Evolutionary conservation across 2,113 vertebrate species (phyloP).

Genomic region (Dolichallabes microphthalmus): DNA sequence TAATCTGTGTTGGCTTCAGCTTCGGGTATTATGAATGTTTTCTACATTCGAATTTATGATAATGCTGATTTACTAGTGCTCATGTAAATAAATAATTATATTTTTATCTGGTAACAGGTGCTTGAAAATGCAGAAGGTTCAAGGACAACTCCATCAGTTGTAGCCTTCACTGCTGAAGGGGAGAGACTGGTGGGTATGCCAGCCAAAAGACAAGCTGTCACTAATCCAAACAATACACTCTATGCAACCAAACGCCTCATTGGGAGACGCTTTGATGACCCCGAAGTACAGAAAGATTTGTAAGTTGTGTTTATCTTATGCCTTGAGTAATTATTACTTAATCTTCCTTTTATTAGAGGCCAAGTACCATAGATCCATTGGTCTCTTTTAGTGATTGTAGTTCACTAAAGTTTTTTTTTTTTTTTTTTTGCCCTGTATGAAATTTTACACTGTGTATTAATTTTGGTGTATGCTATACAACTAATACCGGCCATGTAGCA

Average conservation of each 20-base stretch:
- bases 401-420: background rate
- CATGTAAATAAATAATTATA: background rate
- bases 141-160: constrained; percentile 92
- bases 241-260: constrained; percentile 98
- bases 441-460: too few relatives aligned
- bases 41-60: background rate
- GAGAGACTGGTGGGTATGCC: constrained; percentile 97
- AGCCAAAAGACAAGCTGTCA: constrained; percentile 92
- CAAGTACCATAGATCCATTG: background rate
- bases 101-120: constrained; percentile 72
- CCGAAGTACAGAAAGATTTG: constrained; percentile 96
- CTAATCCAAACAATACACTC: constrained; percentile 95
- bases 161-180: constrained; percentile 88
- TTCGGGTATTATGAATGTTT: background rate
- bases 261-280: constrained; percentile 88
- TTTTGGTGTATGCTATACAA: background rate
- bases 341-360: background rate
- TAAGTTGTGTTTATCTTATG: constrained; percentile 66
- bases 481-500: background rate
- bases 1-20: background rate
- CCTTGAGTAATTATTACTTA: background rate
- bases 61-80: background rate
- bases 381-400: background rate
- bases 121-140: constrained; percentile 95
- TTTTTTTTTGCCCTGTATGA: background rate